Conservation (phyloP, 2,888 invertebrate species). For the Plutella xylostella region DNA sequence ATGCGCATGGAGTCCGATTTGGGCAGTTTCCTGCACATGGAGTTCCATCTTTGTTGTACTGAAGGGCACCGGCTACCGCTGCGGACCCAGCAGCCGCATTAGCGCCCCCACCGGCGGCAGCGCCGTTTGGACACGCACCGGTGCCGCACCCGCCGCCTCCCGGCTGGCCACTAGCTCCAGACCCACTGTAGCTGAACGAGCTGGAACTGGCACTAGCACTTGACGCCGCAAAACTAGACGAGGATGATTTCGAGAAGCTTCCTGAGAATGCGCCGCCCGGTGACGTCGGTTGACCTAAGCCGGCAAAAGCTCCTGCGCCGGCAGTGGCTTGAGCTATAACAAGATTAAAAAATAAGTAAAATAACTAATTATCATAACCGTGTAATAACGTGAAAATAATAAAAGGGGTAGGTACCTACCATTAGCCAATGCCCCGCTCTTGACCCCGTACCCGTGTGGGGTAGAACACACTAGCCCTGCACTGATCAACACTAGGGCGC, state of each 20-base stretch:
- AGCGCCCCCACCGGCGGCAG: conserved; percentile 13
- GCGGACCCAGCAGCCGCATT: conserved; percentile 21
- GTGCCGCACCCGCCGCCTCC: neutral
- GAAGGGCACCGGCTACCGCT: conserved; percentile 17
- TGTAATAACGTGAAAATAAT: too few relatives aligned
- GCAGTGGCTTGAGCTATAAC: conserved; percentile 41
- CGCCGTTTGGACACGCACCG: neutral
- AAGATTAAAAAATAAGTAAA: conserved; percentile 17
- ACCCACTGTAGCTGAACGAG: conserved; percentile 35
- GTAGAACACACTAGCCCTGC: conserved; percentile 37
- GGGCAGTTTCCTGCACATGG: conserved; percentile 22
- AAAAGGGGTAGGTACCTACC: conserved; percentile 25
- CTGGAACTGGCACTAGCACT: conserved; percentile 55
- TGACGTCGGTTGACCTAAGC: conserved; percentile 29
- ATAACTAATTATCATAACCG: too few relatives aligned
- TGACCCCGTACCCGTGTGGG: conserved; percentile 53
- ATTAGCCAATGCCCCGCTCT: conserved; percentile 45
- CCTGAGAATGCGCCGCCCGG: conserved; percentile 46
- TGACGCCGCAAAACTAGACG: conserved; percentile 51
- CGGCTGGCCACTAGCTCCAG: too few relatives aligned
- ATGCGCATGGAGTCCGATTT: conserved; percentile 17
- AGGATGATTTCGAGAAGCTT: conserved; percentile 52
- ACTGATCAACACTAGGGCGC: conserved; percentile 39
- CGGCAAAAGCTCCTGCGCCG: conserved; percentile 31
- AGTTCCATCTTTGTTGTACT: conserved; percentile 14